These are phyloP conservation scores for Drosophila novamexicana DNA, from an alignment of 1,140 invertebrate genomes.

Conservation along the genomic window DNA sequence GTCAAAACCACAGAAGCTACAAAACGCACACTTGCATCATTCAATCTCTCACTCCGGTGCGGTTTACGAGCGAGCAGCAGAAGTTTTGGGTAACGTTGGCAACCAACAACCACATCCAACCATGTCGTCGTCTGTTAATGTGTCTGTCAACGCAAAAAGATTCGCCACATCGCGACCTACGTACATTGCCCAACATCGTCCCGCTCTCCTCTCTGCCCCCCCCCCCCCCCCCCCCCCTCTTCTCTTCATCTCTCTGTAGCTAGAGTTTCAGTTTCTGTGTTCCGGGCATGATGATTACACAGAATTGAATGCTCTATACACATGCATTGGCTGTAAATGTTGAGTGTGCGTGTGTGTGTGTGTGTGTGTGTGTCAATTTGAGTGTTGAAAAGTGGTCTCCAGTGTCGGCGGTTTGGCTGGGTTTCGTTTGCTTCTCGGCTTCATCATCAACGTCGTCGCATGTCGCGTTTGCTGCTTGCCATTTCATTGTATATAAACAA, in stretches of 20 bases:
- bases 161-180: slow-evolving; percentile 65
- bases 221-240: neutral
- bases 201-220: neutral
- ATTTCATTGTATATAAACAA: slow-evolving; percentile 66
- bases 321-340: slow-evolving; percentile 35
- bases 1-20: slow-evolving; percentile 39
- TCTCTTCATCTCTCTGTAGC: slow-evolving; percentile 10
- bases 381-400: slow-evolving; percentile 81
- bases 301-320: slow-evolving; percentile 72
- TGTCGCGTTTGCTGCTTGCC: slow-evolving; percentile 58
- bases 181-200: neutral
- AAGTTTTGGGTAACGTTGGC: slow-evolving; percentile 1
- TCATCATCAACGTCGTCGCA: slow-evolving; percentile 44
- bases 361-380: slow-evolving; percentile 72
- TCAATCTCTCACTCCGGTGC: slow-evolving; percentile 24
- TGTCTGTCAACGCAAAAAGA: slow-evolving; percentile 63
- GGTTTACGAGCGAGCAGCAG: slow-evolving; percentile 19
- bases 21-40: slow-evolving; percentile 33
- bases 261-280: slow-evolving; percentile 5
- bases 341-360: slow-evolving; percentile 25
- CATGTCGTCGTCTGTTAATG: slow-evolving; percentile 50
- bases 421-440: slow-evolving; percentile 26
- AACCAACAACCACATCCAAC: slow-evolving; percentile 10
- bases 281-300: slow-evolving; percentile 66
- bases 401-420: slow-evolving; percentile 75